These are phyloP conservation scores for Eidolon helvum DNA, from an alignment of 2,113 vertebrate species.

Conservation along the genomic window DNA sequence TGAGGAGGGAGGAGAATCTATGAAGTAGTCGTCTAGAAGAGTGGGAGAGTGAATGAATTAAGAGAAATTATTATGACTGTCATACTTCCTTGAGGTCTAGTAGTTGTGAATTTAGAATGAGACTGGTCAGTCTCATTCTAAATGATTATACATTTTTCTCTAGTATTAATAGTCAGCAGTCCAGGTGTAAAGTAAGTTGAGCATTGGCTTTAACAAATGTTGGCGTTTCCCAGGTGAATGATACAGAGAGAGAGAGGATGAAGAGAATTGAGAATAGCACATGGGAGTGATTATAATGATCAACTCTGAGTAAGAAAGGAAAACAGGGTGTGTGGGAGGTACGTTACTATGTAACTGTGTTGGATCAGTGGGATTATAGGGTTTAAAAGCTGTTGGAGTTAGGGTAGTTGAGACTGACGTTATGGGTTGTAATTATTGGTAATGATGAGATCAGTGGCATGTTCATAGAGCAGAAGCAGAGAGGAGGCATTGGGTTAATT, in stretches of 20 bases:
- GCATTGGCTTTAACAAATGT: background rate
- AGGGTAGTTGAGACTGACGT: background rate
- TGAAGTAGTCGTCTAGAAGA: background rate
- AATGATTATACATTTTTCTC: background rate
- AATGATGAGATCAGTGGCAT: background rate
- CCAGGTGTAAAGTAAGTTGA: background rate
- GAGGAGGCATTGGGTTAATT: background rate
- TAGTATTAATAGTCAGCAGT: too few species aligned
- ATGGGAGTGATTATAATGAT: background rate
- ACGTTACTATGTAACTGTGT: background rate
- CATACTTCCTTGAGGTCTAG: background rate
- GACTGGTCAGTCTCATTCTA: too few species aligned
- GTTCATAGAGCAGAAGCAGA: background rate
- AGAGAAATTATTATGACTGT: background rate
- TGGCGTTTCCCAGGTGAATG: background rate
- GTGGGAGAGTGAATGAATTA: too few species aligned
- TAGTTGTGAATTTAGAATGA: background rate
- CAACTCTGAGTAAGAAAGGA: background rate
- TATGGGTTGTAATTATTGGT: background rate
- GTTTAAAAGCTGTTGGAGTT: background rate
- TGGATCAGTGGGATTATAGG: background rate
- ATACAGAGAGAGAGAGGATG: background rate
- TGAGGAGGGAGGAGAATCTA: background rate
- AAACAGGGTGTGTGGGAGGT: background rate
- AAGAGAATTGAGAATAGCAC: background rate